Evolutionary conservation across 2,888 invertebrate species (phyloP).

Genomic region (Eupithecia inturbata): DNA sequence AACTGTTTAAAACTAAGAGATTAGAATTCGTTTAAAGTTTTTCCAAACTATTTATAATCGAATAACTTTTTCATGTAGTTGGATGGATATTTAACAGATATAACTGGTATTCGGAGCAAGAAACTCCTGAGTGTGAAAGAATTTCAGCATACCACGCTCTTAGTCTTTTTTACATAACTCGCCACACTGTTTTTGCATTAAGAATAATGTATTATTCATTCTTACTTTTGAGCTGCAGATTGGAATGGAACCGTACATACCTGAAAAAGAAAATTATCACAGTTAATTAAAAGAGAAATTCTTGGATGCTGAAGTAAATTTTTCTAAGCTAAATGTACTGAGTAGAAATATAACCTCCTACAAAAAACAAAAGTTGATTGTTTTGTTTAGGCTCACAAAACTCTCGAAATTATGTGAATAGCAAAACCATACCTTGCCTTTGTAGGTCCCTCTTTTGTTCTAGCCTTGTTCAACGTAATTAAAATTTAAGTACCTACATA

Average conservation of each 20-base stretch:
- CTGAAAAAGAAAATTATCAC: slow-evolving; percentile 11
- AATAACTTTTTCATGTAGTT: neutral
- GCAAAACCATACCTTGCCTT: neutral
- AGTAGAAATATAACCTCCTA: too few relatives aligned
- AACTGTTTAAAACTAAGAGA: too few relatives aligned
- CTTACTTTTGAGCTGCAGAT: slow-evolving; percentile 3
- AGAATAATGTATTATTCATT: neutral
- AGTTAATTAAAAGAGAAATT: slow-evolving; percentile 1
- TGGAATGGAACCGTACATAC: slow-evolving; percentile 4
- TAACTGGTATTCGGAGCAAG: neutral
- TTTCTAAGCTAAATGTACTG: neutral
- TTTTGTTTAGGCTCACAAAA: neutral
- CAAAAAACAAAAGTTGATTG: neutral
- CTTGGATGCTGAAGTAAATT: neutral
- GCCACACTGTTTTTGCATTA: neutral
- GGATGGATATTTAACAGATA: neutral
- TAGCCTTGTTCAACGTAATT: neutral
- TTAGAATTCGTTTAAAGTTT: too few relatives aligned
- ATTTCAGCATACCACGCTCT: neutral
- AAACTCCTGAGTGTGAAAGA: neutral
- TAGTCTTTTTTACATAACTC: slow-evolving; percentile 13
- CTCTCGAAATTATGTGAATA: neutral
- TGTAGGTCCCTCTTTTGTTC: neutral
- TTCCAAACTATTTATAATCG: too few relatives aligned
- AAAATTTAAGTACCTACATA: neutral